phyloP scores from a whole-genome alignment of 92 coral and sea anemone genomes.

The Metridium senile region DNA sequence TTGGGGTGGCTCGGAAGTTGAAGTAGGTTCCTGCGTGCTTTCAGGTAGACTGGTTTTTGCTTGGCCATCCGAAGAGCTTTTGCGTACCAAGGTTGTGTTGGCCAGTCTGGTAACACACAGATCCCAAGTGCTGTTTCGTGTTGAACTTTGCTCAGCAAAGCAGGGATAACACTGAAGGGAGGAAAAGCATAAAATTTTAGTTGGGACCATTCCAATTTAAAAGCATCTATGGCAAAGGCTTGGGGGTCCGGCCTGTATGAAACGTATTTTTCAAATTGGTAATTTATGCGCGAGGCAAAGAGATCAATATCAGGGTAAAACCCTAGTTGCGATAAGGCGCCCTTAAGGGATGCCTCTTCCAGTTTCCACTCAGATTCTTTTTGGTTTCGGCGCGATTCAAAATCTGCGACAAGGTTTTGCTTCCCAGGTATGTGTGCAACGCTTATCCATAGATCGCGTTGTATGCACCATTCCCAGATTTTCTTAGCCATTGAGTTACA shows the following conservation, averaged over 20 bases:
- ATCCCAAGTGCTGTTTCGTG: slow-evolving; percentile 19
- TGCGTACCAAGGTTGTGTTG: slow-evolving; percentile 33
- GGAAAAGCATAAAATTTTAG: slow-evolving; percentile 49
- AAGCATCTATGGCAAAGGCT: slow-evolving; percentile 17
- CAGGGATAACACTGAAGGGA: slow-evolving; percentile 33
- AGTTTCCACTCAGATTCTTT: slow-evolving; percentile 1
- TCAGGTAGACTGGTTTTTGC: not conserved
- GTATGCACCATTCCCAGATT: slow-evolving; percentile 61
- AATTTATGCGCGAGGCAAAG: slow-evolving; percentile 35
- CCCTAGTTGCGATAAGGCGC: not conserved
- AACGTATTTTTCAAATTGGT: slow-evolving; percentile 14
- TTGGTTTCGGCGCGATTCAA: slow-evolving; percentile 21
- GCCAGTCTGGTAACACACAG: slow-evolving; percentile 17
- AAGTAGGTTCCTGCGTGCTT: slow-evolving; percentile 20
- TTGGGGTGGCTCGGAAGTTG: slow-evolving; percentile 34
- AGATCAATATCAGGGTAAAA: slow-evolving; percentile 28
- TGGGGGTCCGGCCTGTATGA: slow-evolving; percentile 38
- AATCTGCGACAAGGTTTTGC: slow-evolving; percentile 12
- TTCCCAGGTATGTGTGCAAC: slow-evolving; percentile 56
- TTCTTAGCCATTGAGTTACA: slow-evolving; percentile 34
- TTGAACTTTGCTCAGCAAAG: slow-evolving; percentile 2
- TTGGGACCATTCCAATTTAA: not conserved
- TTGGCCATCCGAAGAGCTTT: not conserved
- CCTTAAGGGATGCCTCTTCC: not conserved
- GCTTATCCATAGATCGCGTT: slow-evolving; percentile 31